Evolutionary conservation across 2,888 invertebrate species (phyloP).

Genomic region (Dromius quadrimaculatus): DNA sequence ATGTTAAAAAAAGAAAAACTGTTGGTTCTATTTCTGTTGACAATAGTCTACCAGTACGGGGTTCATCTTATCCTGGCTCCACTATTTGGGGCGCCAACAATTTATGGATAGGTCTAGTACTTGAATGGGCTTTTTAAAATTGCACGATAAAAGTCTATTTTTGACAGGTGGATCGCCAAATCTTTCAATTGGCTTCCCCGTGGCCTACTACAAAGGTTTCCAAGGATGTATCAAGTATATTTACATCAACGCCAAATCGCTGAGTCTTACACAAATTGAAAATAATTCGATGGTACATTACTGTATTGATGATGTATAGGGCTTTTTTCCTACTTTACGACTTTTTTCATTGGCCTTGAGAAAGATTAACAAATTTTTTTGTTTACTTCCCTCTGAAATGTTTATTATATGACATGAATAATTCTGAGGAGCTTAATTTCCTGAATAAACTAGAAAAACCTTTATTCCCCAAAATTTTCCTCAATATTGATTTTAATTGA

Average conservation of each 20-base stretch:
- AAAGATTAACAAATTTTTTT: no score
- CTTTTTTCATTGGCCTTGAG: no score
- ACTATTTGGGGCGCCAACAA: conserved; percentile 82
- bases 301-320: conserved; percentile 57
- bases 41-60: conserved; percentile 74
- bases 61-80: conserved; percentile 76
- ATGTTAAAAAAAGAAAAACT: conserved; percentile 76
- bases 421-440: no score
- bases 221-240: conserved; percentile 79
- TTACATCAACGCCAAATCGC: conserved; percentile 68
- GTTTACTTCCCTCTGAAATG: no score
- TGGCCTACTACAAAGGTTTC: conserved; percentile 77
- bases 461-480: no score
- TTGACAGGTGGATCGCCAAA: conserved; percentile 78
- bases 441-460: no score
- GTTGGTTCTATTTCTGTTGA: conserved; percentile 80
- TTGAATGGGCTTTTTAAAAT: no score
- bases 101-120: conserved; percentile 87
- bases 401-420: no score
- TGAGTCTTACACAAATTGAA: conserved; percentile 56
- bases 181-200: conserved; percentile 78
- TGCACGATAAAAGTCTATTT: background rate
- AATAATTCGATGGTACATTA: conserved; percentile 55
- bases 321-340: no score
- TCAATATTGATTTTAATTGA: no score